A percentile compares a stretch with the other conserved stretches of the same genome.
phyloP scores from a whole-genome alignment of 2,888 invertebrate species.

The Fragum fragum region DNA sequence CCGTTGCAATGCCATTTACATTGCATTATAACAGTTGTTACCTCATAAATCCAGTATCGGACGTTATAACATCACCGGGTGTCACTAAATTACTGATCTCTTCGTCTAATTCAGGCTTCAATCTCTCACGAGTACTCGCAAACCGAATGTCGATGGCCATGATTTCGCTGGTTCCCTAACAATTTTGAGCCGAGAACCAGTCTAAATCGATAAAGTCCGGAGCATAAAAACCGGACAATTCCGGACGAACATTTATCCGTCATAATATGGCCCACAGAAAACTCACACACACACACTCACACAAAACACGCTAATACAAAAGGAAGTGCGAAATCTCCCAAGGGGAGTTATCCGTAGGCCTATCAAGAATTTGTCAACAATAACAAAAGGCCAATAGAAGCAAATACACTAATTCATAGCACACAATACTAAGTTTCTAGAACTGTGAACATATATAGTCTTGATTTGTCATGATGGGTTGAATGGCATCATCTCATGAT shows the following conservation, averaged over 20 bases:
- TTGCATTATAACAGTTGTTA: slow-evolving; percentile 82
- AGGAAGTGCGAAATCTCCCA: no score
- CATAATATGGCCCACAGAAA: no score
- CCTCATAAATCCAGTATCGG: slow-evolving; percentile 95
- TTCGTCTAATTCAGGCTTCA: slow-evolving; percentile 87
- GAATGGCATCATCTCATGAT: no score
- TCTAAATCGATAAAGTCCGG: background rate
- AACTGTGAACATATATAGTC: no score
- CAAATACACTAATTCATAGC: no score
- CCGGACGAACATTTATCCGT: background rate
- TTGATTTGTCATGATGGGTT: no score
- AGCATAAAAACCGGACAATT: background rate
- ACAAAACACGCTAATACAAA: no score
- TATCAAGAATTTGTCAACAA: no score
- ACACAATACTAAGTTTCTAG: no score
- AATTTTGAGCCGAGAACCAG: background rate
- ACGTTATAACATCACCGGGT: slow-evolving; percentile 95
- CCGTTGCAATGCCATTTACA: background rate
- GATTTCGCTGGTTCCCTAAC: slow-evolving; percentile 1
- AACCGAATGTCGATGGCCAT: slow-evolving; percentile 82
- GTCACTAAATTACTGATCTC: slow-evolving; percentile 88
- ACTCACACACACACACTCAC: no score
- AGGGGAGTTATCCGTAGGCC: no score
- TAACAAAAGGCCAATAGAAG: no score
- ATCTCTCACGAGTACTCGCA: slow-evolving; percentile 76